Evolutionary conservation across 1,140 invertebrate genomes (phyloP).

Genomic region (Zaprionus nigranus): DNA sequence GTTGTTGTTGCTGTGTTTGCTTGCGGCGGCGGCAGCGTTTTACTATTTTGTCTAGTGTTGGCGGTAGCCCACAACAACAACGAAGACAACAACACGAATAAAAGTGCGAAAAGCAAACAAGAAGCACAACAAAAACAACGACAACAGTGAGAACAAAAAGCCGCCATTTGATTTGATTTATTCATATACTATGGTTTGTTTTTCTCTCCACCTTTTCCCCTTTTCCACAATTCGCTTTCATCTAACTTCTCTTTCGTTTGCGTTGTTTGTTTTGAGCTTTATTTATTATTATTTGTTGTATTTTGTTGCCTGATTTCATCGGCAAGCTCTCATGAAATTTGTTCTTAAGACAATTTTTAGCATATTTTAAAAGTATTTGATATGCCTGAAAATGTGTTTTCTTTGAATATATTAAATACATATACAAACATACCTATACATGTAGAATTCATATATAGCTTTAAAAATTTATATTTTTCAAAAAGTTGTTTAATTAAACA

Average conservation of each 20-base stretch:
- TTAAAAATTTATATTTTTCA: not conserved
- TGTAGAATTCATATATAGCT: not conserved
- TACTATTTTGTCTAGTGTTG: conserved; percentile 29
- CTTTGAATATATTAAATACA: conserved; percentile 1
- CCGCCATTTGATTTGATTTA: conserved; percentile 46
- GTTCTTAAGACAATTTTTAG: not conserved
- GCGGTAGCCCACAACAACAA: conserved; percentile 19
- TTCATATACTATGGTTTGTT: conserved; percentile 31
- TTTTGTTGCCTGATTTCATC: conserved; percentile 38
- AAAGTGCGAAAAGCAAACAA: conserved; percentile 65
- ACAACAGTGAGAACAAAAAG: conserved; percentile 29
- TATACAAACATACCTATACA: not conserved
- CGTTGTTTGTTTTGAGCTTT: conserved; percentile 8
- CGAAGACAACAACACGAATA: conserved; percentile 29
- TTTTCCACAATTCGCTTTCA: conserved; percentile 8
- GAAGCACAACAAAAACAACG: not conserved
- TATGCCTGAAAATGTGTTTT: not conserved
- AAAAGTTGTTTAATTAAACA: too few relatives aligned
- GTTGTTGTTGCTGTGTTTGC: not conserved
- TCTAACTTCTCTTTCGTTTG: conserved; percentile 27
- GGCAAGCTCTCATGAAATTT: not conserved
- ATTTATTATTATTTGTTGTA: conserved; percentile 4
- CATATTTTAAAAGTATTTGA: conserved; percentile 4
- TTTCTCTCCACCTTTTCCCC: not conserved
- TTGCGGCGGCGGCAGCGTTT: conserved; percentile 4